These are phyloP conservation scores for Manduca sexta DNA, from an alignment of 1,140 invertebrate species.

Conservation along the genomic window DNA sequence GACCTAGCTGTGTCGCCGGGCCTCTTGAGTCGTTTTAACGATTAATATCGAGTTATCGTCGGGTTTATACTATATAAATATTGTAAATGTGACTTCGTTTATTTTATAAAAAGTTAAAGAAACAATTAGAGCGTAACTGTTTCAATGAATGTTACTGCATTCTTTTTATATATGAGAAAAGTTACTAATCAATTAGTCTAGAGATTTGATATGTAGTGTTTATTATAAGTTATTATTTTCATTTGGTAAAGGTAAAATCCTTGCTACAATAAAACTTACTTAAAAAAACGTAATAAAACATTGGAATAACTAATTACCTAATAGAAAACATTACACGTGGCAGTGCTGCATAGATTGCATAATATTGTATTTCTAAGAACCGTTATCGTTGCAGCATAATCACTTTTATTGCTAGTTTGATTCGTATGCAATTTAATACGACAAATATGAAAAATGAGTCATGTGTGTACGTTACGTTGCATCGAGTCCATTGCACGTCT, in stretches of 20 bases:
- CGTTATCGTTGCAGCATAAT: no score
- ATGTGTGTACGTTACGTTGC: neutral
- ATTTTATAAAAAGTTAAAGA: neutral
- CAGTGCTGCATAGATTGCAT: no score
- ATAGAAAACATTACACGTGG: neutral
- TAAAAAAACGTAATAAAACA: no score
- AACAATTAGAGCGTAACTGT: neutral
- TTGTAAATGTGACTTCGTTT: neutral
- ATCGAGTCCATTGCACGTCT: no score
- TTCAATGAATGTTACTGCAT: no score
- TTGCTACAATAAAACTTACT: no score
- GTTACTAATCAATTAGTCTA: no score
- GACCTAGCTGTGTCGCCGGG: conserved; percentile 40
- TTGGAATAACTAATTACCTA: neutral
- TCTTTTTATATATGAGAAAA: no score
- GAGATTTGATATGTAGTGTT: no score
- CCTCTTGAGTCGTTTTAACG: conserved; percentile 21
- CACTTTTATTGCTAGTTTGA: neutral
- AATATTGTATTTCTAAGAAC: no score
- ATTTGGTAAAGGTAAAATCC: no score
- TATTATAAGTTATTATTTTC: no score
- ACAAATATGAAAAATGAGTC: neutral
- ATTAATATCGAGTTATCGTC: conserved; percentile 35
- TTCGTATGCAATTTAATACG: neutral
- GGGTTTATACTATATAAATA: conserved; percentile 3